phyloP scores from a whole-genome alignment of 2,797 vertebrate genomes.

The Alectoris magna region DNA sequence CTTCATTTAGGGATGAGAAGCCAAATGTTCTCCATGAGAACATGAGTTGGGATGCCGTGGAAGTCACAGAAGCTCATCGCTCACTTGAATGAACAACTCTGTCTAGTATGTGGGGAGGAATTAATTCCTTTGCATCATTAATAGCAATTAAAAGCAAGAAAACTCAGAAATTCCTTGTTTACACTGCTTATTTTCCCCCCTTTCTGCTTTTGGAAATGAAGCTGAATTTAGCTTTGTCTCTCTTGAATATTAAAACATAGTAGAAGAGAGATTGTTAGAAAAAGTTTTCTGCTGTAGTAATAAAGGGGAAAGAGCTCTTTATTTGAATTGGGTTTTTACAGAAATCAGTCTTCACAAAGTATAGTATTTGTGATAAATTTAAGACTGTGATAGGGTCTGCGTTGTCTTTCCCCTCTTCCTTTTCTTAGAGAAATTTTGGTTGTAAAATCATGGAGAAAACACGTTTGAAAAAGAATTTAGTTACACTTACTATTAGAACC shows the following conservation, averaged over 20 bases:
- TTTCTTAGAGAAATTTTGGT: neutral
- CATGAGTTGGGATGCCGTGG: constrained; percentile 6
- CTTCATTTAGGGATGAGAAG: constrained; percentile 17
- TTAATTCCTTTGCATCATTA: neutral
- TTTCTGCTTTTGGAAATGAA: neutral
- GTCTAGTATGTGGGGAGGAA: neutral
- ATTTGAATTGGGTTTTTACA: neutral
- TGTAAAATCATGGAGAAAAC: neutral
- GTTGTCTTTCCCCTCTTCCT: neutral
- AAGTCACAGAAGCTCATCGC: neutral
- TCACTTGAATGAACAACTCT: neutral
- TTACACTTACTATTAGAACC: neutral
- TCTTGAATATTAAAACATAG: neutral
- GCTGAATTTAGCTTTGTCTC: neutral
- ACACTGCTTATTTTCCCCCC: neutral
- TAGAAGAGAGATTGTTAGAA: neutral
- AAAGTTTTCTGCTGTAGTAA: neutral
- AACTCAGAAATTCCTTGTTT: neutral
- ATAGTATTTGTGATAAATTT: neutral
- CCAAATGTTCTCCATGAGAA: constrained; percentile 16
- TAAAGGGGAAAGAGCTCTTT: neutral
- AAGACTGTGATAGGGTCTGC: neutral
- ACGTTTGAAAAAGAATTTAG: neutral
- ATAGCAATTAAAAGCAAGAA: neutral
- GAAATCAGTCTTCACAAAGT: neutral